These are phyloP conservation scores for Hemicrepidius hirtus DNA, from an alignment of 2,888 invertebrate genomes.

Conservation along the genomic window DNA sequence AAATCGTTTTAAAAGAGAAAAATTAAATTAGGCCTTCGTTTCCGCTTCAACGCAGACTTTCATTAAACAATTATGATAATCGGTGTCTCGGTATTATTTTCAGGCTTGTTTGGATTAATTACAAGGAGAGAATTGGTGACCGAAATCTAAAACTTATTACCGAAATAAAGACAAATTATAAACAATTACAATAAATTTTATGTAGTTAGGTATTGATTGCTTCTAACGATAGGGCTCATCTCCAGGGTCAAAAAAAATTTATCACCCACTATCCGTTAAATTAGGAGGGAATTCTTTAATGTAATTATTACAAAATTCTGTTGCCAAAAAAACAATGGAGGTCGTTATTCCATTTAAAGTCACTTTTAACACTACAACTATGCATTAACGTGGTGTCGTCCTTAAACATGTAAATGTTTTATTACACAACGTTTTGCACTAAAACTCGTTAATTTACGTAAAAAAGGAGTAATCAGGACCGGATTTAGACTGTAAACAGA, in stretches of 20 bases:
- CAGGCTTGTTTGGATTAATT: constrained; percentile 6
- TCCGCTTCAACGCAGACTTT: constrained; percentile 7
- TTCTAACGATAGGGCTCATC: too few relatives aligned
- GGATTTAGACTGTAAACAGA: too few relatives aligned
- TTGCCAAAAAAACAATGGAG: background rate
- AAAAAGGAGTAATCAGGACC: constrained; percentile 14
- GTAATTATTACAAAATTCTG: too few relatives aligned
- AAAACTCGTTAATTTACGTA: background rate
- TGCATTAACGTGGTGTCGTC: constrained; percentile 23
- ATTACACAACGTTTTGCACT: constrained; percentile 14
- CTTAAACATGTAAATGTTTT: constrained; percentile 24
- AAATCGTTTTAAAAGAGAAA: background rate
- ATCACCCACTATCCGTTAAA: too few relatives aligned
- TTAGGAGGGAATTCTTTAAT: too few relatives aligned
- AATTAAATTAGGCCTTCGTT: background rate
- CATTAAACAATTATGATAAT: constrained; percentile 20
- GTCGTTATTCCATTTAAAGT: background rate
- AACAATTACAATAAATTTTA: too few relatives aligned
- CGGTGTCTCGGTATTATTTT: background rate
- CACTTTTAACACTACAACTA: background rate
- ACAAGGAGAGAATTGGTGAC: constrained; percentile 9
- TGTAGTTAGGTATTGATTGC: too few relatives aligned
- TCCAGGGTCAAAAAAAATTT: too few relatives aligned
- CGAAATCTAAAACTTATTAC: background rate
- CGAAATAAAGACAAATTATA: too few relatives aligned